Conservation (phyloP, 2,113 vertebrate species). For the Phylloscopus whistleri region DNA sequence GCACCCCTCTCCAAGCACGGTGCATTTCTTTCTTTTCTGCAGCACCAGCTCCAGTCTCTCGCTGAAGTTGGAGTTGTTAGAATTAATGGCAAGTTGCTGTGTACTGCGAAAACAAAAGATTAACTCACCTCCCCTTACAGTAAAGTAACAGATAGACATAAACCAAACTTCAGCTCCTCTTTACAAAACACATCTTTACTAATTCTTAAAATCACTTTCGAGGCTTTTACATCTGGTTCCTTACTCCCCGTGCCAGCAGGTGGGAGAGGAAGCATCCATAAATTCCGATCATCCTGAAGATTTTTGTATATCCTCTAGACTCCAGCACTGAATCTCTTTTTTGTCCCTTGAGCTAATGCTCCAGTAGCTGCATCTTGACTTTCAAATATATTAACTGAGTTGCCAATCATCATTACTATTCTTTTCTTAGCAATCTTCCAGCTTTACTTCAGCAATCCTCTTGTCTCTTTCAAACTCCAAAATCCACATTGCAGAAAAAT, state of each 20-base stretch:
- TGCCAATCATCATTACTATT: slow-evolving; percentile 32
- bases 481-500: background rate
- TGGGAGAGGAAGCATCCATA: slow-evolving; percentile 8
- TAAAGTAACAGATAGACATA: slow-evolving; percentile 29
- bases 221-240: background rate
- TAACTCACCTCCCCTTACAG: background rate
- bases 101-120: background rate
- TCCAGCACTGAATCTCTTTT: background rate
- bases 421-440: slow-evolving; percentile 14
- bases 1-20: background rate
- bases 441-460: slow-evolving; percentile 37
- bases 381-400: slow-evolving; percentile 48
- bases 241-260: slow-evolving; percentile 3
- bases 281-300: slow-evolving; percentile 45
- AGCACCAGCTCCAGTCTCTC: background rate
- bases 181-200: background rate
- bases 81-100: background rate
- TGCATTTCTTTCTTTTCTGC: background rate
- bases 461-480: background rate
- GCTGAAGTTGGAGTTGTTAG: background rate
- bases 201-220: slow-evolving; percentile 55
- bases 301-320: background rate
- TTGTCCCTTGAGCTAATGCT: background rate
- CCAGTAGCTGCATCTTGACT: slow-evolving; percentile 5
- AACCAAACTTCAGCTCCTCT: slow-evolving; percentile 17